These are phyloP conservation scores for Eonycteris spelaea DNA, from an alignment of 2,113 vertebrate species.

Conservation along the genomic window DNA sequence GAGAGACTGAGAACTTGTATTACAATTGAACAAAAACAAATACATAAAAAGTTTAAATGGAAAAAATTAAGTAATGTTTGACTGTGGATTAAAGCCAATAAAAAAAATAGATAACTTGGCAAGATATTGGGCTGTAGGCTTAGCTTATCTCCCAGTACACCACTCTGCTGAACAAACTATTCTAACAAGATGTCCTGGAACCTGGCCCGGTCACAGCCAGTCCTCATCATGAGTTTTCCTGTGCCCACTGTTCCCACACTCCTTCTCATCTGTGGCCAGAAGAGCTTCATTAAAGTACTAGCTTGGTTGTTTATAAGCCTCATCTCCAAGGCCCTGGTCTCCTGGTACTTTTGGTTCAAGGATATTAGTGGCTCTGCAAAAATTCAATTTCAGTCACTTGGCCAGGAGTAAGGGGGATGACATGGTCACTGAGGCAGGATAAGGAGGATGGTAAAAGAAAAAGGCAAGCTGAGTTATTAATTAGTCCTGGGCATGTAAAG, in stretches of 20 bases:
- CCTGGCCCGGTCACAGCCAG: background rate
- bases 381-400: background rate
- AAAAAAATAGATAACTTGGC: slow-evolving; percentile 16
- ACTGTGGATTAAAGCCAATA: background rate
- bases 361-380: slow-evolving; percentile 64
- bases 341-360: slow-evolving; percentile 20
- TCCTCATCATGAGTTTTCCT: background rate
- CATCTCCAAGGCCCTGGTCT: background rate
- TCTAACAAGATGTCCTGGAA: background rate
- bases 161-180: slow-evolving; percentile 13
- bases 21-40: slow-evolving; percentile 20
- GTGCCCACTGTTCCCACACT: background rate
- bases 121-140: background rate
- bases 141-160: background rate
- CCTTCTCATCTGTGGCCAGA: background rate
- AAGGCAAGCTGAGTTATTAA: background rate
- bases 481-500: too few species aligned
- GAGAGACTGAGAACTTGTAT: background rate
- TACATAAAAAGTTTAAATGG: background rate
- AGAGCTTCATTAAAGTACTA: background rate
- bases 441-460: background rate
- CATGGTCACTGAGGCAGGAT: background rate
- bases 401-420: slow-evolving; percentile 52
- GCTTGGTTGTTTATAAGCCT: background rate
- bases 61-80: background rate